phyloP scores from a whole-genome alignment of 2,113 vertebrate genomes.

The Phycodurus eques region DNA sequence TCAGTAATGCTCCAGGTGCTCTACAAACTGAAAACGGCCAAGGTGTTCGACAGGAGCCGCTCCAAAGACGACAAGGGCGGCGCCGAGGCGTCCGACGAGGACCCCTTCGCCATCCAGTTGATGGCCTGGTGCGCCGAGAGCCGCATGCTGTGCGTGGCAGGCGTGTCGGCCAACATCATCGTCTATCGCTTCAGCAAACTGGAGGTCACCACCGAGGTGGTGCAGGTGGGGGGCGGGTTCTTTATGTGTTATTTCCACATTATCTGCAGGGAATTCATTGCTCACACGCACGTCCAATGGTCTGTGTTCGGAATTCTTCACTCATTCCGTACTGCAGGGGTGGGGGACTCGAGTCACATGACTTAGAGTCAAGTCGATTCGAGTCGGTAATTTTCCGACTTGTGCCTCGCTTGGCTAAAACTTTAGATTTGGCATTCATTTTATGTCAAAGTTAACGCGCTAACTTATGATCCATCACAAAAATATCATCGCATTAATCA shows the following conservation, averaged over 20 bases:
- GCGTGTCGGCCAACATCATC: slow-evolving; percentile 94
- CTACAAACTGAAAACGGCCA: slow-evolving; percentile 98
- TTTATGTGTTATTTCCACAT: neutral
- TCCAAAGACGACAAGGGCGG: slow-evolving; percentile 89
- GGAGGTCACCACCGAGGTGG: slow-evolving; percentile 89
- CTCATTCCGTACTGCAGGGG: neutral
- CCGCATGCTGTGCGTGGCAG: slow-evolving; percentile 90
- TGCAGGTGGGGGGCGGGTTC: slow-evolving; percentile 78
- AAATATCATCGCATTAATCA: no score
- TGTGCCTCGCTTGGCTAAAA: no score
- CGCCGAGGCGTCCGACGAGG: slow-evolving; percentile 92
- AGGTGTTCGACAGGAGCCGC: slow-evolving; percentile 95
- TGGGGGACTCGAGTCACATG: no score
- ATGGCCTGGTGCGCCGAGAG: slow-evolving; percentile 98
- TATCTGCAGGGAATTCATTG: neutral
- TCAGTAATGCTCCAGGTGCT: slow-evolving; percentile 96
- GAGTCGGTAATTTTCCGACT: no score
- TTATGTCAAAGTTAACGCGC: no score
- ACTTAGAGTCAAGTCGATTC: no score
- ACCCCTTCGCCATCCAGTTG: slow-evolving; percentile 96
- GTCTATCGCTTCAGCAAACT: slow-evolving; percentile 97
- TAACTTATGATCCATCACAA: no score
- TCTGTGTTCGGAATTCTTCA: neutral
- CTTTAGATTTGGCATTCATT: no score
- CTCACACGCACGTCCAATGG: neutral